Base-by-base conservation (phyloP, 2,797 vertebrate genomes). In the Poliocrania exsul region DNA sequence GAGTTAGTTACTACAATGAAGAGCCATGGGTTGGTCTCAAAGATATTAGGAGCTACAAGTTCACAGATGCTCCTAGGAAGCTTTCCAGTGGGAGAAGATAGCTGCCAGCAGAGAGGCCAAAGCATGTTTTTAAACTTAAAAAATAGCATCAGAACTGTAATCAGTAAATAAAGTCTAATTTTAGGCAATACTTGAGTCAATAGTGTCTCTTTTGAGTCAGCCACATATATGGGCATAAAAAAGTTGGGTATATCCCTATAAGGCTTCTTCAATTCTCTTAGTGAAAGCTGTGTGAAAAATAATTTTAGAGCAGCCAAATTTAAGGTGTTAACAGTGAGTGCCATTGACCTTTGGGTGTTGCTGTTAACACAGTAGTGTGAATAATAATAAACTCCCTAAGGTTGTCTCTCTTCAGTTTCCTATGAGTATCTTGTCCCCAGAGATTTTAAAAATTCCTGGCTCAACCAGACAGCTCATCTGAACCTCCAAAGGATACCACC, bases 301-400 rank as follows among this genome's bases (percentile, higher is more conserved):
- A 91, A 95, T 94, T 96, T 94, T 92, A 94, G 89, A 93, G 49
- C 51, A 93, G 66, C 72, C 91, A 94, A 81, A 96, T 88, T 95
- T 92, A 86, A 96, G 92, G 91, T 94, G 94, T 90, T 92, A 95
- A 93, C 91, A 86, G 82, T 90, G 85, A 94, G 78, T 95, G 88
- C 50, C 90, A 89, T 12, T 96, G 95, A 96, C 91, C 91, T 96
- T 96, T 92, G 77, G 51, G 70, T 75, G 87, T 92, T 96, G 82
- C 82, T 91, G 44, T 93, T 93, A 88, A 94, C 70, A 93, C 82
- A 88, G 47, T 54, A 90, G 49, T 2, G 5, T 81, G 91, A 92
- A 94, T 81, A 91, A 92, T 90, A 94, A 93, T 83, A 79, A 91
- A 88, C 31, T 90, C 89, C 81, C 54, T 92, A 95, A 97, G 97